Evolutionary conservation across 2,888 invertebrate genomes (phyloP).

Genomic region (Acrocera orbiculus): DNA sequence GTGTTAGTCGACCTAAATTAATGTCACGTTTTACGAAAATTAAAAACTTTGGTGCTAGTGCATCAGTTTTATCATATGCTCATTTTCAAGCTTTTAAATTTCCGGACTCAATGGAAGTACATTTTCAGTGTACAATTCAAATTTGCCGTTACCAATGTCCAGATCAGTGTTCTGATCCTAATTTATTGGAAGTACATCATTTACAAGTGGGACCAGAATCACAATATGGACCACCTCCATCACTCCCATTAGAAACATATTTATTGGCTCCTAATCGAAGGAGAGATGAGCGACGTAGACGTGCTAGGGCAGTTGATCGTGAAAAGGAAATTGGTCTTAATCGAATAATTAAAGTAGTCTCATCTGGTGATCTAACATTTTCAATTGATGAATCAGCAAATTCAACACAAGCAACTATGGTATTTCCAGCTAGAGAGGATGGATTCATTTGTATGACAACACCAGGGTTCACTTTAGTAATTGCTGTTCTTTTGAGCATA

Average conservation of each 20-base stretch:
- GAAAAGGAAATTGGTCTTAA: slow-evolving; percentile 78
- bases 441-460: slow-evolving; percentile 84
- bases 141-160: slow-evolving; percentile 87
- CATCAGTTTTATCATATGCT: slow-evolving; percentile 78
- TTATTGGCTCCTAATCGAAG: slow-evolving; percentile 43
- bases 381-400: slow-evolving; percentile 51
- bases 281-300: slow-evolving; percentile 53
- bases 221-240: slow-evolving; percentile 49
- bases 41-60: slow-evolving; percentile 86
- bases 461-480: slow-evolving; percentile 76
- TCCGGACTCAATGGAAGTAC: slow-evolving; percentile 92
- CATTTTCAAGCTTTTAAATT: slow-evolving; percentile 93
- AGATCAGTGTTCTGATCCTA: slow-evolving; percentile 67
- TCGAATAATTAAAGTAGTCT: slow-evolving; percentile 76
- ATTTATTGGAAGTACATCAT: slow-evolving; percentile 40
- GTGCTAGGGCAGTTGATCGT: slow-evolving; percentile 45
- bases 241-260: slow-evolving; percentile 43
- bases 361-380: slow-evolving; percentile 78
- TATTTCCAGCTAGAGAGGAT: slow-evolving; percentile 50
- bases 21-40: slow-evolving; percentile 91
- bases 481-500: slow-evolving; percentile 65
- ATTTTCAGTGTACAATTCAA: slow-evolving; percentile 89
- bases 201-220: slow-evolving; percentile 36
- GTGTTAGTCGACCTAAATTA: slow-evolving; percentile 77
- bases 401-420: slow-evolving; percentile 43